phyloP scores from a whole-genome alignment of 2,113 vertebrate genomes.

The Bubo blakistoni region DNA sequence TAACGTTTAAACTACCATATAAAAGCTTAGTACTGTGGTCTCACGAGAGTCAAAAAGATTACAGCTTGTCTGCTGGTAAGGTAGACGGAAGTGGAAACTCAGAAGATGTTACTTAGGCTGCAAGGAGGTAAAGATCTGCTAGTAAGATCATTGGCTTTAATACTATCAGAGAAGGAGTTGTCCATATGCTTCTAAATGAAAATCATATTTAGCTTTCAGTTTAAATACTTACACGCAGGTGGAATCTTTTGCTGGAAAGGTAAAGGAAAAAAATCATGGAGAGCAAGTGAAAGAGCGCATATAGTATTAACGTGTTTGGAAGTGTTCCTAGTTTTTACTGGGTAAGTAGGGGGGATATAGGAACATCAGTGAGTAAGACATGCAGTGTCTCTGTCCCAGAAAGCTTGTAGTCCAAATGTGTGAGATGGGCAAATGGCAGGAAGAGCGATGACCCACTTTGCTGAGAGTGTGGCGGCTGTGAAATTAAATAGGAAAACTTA shows the following conservation, averaged over 20 bases:
- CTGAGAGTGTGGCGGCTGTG: background rate
- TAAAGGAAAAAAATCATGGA: background rate
- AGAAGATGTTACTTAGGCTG: background rate
- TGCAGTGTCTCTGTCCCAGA: background rate
- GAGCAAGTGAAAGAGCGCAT: background rate
- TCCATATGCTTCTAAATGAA: background rate
- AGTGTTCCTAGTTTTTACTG: background rate
- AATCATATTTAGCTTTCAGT: background rate
- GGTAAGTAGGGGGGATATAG: background rate
- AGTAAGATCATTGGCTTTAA: background rate
- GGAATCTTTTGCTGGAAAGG: background rate
- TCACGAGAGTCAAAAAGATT: background rate
- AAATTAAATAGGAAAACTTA: background rate
- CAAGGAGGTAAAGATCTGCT: background rate
- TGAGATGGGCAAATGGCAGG: background rate
- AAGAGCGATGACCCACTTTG: background rate
- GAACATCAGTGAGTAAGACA: background rate
- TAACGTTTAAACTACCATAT: background rate
- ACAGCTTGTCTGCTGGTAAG: background rate
- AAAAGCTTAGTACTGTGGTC: background rate
- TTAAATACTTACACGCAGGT: background rate
- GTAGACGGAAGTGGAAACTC: background rate
- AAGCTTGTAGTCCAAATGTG: background rate
- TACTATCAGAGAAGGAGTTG: background rate
- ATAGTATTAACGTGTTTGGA: background rate